Conservation (phyloP, 2,797 vertebrate genomes). For the Clamator glandarius region DNA sequence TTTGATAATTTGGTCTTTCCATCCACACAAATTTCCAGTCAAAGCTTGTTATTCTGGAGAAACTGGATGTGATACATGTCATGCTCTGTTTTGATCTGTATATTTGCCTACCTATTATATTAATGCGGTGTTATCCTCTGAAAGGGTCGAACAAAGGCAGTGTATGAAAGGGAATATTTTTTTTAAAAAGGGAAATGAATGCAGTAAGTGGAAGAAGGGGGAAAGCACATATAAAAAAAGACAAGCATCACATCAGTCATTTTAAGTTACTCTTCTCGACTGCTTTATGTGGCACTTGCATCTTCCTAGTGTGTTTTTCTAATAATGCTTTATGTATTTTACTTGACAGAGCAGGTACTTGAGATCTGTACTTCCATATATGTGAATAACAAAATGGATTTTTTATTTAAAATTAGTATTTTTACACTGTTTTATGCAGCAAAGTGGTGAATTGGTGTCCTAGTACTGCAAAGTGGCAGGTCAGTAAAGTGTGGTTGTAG, state of each 20-base stretch:
- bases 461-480: neutral
- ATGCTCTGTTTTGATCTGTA: slow-evolving; percentile 34
- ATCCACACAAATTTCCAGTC: neutral
- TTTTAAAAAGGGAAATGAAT: slow-evolving; percentile 32
- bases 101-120: slow-evolving; percentile 39
- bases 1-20: neutral
- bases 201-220: slow-evolving; percentile 29
- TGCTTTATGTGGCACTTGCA: slow-evolving; percentile 17
- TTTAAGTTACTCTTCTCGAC: slow-evolving; percentile 21
- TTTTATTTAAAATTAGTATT: slow-evolving; percentile 37
- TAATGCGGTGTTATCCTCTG: slow-evolving; percentile 23
- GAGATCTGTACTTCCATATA: slow-evolving; percentile 1
- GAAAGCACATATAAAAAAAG: slow-evolving; percentile 9
- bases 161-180: neutral
- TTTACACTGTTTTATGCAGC: neutral
- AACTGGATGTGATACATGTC: neutral
- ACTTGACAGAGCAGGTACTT: slow-evolving; percentile 14
- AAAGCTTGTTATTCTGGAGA: neutral
- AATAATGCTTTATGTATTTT: slow-evolving; percentile 38
- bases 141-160: slow-evolving; percentile 36
- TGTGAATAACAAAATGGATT: slow-evolving; percentile 19
- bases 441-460: neutral
- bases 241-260: slow-evolving; percentile 15
- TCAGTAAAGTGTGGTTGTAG: neutral
- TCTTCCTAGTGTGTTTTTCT: slow-evolving; percentile 54